Percentiles rank a stretch among this genome's conserved stretches.
Evolutionary conservation across 2,888 invertebrate genomes (phyloP).

Genomic region (Colletes collaris): DNA sequence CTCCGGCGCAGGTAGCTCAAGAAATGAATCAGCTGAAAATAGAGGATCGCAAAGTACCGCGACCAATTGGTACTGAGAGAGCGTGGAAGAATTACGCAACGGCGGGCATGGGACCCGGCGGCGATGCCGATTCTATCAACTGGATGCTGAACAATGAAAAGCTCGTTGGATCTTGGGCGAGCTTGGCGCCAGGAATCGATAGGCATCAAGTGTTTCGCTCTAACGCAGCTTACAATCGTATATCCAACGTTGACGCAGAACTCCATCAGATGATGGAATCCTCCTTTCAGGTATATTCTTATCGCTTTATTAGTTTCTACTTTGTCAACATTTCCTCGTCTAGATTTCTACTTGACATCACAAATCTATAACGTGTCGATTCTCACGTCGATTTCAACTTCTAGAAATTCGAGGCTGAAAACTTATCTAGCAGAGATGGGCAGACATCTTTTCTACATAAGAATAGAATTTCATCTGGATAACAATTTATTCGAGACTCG

Average conservation of each 20-base stretch:
- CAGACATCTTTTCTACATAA: too few relatives aligned
- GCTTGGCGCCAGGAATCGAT: conserved; percentile 77
- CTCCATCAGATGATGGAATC: conserved; percentile 84
- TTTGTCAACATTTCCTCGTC: too few relatives aligned
- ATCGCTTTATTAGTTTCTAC: neutral
- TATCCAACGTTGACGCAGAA: conserved; percentile 81
- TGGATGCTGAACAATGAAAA: conserved; percentile 84
- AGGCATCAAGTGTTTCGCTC: conserved; percentile 80
- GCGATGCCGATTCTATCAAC: conserved; percentile 81
- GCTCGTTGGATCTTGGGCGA: conserved; percentile 80
- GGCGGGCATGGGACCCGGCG: conserved; percentile 76
- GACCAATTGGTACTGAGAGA: conserved; percentile 93
- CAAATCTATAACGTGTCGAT: too few relatives aligned
- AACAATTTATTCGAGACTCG: too few relatives aligned
- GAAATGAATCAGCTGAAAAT: conserved; percentile 80
- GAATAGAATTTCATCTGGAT: too few relatives aligned
- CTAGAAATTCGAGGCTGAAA: too few relatives aligned
- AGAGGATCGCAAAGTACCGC: conserved; percentile 86
- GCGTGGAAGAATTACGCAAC: conserved; percentile 86
- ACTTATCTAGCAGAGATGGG: too few relatives aligned
- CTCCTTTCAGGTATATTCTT: conserved; percentile 80
- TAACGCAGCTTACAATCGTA: conserved; percentile 77
- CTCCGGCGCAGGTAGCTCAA: conserved; percentile 81
- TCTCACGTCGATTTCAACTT: too few relatives aligned
- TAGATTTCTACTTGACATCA: too few relatives aligned